phyloP scores from a whole-genome alignment of 2,113 vertebrate genomes.

The Lepus timidus region DNA sequence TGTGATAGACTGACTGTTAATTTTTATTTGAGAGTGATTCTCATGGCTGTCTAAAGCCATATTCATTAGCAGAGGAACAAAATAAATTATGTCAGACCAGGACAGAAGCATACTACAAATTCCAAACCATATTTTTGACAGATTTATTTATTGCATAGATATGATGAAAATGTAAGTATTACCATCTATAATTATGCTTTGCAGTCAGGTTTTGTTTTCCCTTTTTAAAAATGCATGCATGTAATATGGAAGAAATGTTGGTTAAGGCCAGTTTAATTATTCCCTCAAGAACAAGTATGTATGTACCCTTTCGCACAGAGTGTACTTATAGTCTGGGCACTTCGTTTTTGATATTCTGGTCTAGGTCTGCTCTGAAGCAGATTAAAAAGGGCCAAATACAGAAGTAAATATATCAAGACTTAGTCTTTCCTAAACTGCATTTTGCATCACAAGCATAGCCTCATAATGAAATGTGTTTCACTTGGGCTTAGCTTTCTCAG shows the following conservation, averaged over 20 bases:
- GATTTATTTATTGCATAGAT: slow-evolving; percentile 51
- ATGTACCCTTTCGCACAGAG: background rate
- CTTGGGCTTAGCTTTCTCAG: background rate
- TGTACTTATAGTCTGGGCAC: background rate
- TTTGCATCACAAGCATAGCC: background rate
- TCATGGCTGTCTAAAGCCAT: slow-evolving; percentile 50
- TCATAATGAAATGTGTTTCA: slow-evolving; percentile 18
- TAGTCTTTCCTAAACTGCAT: slow-evolving; percentile 45
- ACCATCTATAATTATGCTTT: slow-evolving; percentile 61
- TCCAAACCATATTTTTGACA: background rate
- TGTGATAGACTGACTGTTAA: slow-evolving; percentile 67
- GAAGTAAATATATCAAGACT: background rate
- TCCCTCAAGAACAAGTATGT: slow-evolving; percentile 13
- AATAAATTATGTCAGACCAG: slow-evolving; percentile 44
- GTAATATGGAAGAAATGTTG: background rate
- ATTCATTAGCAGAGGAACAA: slow-evolving; percentile 52
- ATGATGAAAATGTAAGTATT: slow-evolving; percentile 53
- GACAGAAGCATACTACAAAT: slow-evolving; percentile 2
- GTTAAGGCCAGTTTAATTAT: background rate
- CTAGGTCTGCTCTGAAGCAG: background rate
- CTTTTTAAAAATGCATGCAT: slow-evolving; percentile 51
- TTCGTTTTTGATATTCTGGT: slow-evolving; percentile 9
- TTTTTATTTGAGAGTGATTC: slow-evolving; percentile 68
- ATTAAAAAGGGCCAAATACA: background rate
- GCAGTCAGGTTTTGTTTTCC: slow-evolving; percentile 7